These are phyloP conservation scores for Icerya purchasi DNA, from an alignment of 2,888 invertebrate genomes.

Conservation along the genomic window DNA sequence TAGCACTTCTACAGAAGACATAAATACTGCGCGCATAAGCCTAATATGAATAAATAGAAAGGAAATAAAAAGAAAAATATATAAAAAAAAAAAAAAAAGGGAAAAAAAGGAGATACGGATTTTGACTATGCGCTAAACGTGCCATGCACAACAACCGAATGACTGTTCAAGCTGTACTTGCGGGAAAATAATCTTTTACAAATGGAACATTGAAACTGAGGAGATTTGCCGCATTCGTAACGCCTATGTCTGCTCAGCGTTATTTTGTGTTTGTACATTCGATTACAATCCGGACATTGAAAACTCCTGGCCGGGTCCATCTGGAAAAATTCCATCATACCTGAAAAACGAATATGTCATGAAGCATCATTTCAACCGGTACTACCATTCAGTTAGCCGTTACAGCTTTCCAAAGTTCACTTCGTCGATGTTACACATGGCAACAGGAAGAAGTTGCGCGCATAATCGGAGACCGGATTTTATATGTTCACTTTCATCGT, in stretches of 20 bases:
- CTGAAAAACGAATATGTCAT: not conserved
- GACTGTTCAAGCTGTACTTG: slow-evolving; percentile 16
- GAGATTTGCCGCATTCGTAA: slow-evolving; percentile 24
- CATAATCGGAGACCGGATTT: no score
- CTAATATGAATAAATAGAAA: not conserved
- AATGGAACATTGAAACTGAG: slow-evolving; percentile 23
- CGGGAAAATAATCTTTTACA: slow-evolving; percentile 17
- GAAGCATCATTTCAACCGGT: not conserved
- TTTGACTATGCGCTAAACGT: not conserved
- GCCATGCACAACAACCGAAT: slow-evolving; percentile 14
- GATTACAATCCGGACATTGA: slow-evolving; percentile 34
- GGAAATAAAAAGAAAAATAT: not conserved
- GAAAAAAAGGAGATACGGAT: not conserved
- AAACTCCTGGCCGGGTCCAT: slow-evolving; percentile 38
- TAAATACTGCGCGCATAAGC: no score
- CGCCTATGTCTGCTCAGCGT: slow-evolving; percentile 15
- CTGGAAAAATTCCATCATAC: not conserved
- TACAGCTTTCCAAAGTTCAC: not conserved
- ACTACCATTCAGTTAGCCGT: no score
- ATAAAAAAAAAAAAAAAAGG: not conserved
- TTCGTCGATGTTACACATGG: not conserved
- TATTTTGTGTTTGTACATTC: slow-evolving; percentile 12
- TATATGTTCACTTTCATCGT: no score
- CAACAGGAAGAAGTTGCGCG: not conserved
- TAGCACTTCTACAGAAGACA: no score